Base-by-base conservation (phyloP, 2,888 invertebrate species). In the Perizoma affinitatum region DNA sequence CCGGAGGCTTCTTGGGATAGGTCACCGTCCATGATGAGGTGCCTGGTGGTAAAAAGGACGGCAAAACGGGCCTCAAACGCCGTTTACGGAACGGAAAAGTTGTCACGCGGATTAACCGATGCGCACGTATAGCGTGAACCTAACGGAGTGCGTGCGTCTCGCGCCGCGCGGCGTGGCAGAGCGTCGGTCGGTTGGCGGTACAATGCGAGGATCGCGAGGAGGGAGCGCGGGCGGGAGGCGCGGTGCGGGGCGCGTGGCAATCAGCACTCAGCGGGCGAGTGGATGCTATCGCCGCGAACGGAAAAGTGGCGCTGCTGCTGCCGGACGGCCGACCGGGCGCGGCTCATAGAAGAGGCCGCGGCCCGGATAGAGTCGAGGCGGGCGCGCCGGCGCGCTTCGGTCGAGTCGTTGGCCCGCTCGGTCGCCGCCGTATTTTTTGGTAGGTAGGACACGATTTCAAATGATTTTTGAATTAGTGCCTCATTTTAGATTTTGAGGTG, bases 1-100 rank as follows among this genome's bases (percentile, higher is more conserved):
- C 90, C 87, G 61, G 90, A 90, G 70, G 75, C 84, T 67, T 74
- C 82, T 71, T 85, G 88, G 68, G 90, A 88, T 71, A 84, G 66
- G 71, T 90, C 87, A 68, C 82, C 84, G 71, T 90, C 90, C 90
- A 90, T 89, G 66, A 63, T 71, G 65, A 61, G 54, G 56, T 68
- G 62, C 55, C 58, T 65, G 63, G 64, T 61, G 55, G 65, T 69
- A 55, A 60, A 54, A 54, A 58, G 67, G 64, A 72, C 69, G 67
- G 70, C 67, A 73, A 74, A 67, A 67, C 68, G 65, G 72, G 66
- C 68, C 67, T 71, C 65, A 61, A 72, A 63, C 74, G 73, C 73
- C 69, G 73, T 73, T 75, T 68, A 69, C 70, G 70, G 65, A 66
- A 74, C 64, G 70, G 70, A 72, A 82, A 68, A 75, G 68, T 71